phyloP scores from a whole-genome alignment of 2,797 vertebrate species.

The Bovichtus diacanthus region DNA sequence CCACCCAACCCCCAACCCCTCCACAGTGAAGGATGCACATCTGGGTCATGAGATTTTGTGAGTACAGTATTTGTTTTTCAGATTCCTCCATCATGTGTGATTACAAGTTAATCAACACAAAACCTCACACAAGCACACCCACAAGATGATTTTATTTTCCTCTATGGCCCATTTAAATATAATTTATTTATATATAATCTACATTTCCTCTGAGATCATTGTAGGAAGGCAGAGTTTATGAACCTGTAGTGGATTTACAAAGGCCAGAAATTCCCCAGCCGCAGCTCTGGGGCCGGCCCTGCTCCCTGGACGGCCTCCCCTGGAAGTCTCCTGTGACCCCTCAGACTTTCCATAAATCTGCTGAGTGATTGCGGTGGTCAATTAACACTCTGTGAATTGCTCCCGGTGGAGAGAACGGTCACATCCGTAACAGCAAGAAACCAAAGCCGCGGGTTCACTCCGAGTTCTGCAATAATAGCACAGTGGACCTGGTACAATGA shows the following conservation, averaged over 20 bases:
- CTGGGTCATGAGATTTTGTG: slow-evolving; percentile 72
- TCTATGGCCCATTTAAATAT: slow-evolving; percentile 31
- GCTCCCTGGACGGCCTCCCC: slow-evolving; percentile 64
- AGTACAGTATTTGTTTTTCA: slow-evolving; percentile 18
- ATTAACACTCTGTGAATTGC: slow-evolving; percentile 80
- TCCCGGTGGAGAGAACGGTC: slow-evolving; percentile 72
- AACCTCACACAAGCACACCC: slow-evolving; percentile 12
- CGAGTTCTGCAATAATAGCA: slow-evolving; percentile 78
- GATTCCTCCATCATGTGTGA: slow-evolving; percentile 21
- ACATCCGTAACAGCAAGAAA: slow-evolving; percentile 75
- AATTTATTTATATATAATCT: slow-evolving; percentile 40
- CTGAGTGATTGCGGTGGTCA: slow-evolving; percentile 81
- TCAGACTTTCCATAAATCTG: slow-evolving; percentile 77
- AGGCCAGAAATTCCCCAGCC: slow-evolving; percentile 61
- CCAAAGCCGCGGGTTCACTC: slow-evolving; percentile 75
- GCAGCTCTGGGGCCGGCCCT: slow-evolving; percentile 34
- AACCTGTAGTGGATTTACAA: slow-evolving; percentile 56
- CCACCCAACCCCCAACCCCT: slow-evolving; percentile 33
- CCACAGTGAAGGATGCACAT: slow-evolving; percentile 60
- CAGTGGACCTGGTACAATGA: slow-evolving; percentile 88
- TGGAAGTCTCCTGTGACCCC: slow-evolving; percentile 75
- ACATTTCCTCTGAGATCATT: slow-evolving; percentile 54
- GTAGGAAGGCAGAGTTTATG: slow-evolving; percentile 50
- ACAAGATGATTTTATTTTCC: slow-evolving; percentile 27
- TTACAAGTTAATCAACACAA: slow-evolving; percentile 9